Conservation (phyloP, 30 jellyfish, hydroid and myxozoan genomes). For the Cassiopea xamachana region DNA sequence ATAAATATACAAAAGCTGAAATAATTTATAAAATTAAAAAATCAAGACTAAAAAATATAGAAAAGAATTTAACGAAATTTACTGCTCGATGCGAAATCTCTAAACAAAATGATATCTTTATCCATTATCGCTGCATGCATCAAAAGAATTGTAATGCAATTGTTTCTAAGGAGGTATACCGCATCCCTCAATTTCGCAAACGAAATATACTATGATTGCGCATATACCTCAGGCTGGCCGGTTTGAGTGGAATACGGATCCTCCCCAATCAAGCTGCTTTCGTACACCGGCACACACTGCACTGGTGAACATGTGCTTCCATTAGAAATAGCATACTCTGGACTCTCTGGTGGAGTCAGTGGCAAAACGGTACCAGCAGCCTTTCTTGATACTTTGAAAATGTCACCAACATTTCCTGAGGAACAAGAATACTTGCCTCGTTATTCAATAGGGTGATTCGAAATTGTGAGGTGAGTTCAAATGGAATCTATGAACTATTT, state of each 20-base stretch:
- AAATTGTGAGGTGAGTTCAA: too few species aligned
- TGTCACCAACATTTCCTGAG: slow-evolving; percentile 60
- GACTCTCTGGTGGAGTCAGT: slow-evolving; percentile 79
- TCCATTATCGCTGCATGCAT: background rate
- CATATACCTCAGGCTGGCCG: slow-evolving; percentile 64
- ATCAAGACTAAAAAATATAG: background rate
- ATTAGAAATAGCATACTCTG: slow-evolving; percentile 68
- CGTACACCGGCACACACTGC: slow-evolving; percentile 88
- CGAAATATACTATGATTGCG: background rate
- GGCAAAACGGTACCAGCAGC: slow-evolving; percentile 64
- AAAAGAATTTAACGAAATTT: background rate
- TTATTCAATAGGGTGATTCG: background rate
- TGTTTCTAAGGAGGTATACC: background rate
- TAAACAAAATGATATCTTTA: background rate
- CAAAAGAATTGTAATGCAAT: background rate
- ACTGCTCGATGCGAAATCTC: background rate
- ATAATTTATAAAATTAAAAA: too few species aligned
- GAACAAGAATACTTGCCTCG: background rate
- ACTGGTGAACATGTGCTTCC: slow-evolving; percentile 76
- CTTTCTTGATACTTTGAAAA: slow-evolving; percentile 66
- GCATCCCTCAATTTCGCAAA: background rate
- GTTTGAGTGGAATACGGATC: slow-evolving; percentile 59
- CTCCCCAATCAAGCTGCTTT: slow-evolving; percentile 68
- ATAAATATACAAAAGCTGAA: background rate
- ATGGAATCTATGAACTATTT: too few species aligned